Base-by-base conservation (phyloP, 35 echinoderm and acorn worm species). In the Ophioderma brevispina region DNA sequence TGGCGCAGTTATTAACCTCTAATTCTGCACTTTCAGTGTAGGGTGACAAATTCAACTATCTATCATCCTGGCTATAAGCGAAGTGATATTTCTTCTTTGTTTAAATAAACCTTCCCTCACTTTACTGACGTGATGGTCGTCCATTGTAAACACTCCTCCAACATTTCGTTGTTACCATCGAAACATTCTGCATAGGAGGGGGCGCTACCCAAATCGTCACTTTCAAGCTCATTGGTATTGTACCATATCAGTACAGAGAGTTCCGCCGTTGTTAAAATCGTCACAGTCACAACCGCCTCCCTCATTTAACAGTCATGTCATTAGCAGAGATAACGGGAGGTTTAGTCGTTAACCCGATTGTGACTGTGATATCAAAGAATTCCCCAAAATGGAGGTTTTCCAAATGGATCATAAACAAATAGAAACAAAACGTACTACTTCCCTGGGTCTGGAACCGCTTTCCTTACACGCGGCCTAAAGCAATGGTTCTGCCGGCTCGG, bases 391-490 rank as follows among this genome's bases (percentile, higher is more conserved):
- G 88, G 0, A 91, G 39, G 55, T n/a, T 99, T 99, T 42, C 97
- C 97, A 38, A 91, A 91, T 30, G 85, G 87, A 93, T 99, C 97
- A 2, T 84, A 90, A 0, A 99, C 97, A 21, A 91, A 95, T 38
- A n/a, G 87, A 99, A 41, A 99, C 85, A 81, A 99, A 99, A 21
- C 92, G 80, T 1, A 99, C 55, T 42, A 43, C 64, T 19, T n/a
- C n/a, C 91, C 21, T 34, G 87, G 78, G 23, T 88, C 32, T 25
- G 93, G 90, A n/a, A 0, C 97, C 97, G 0, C 92, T 92, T 83
- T 99, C 97, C 42, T 95, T 95, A 42, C 95, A 93, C 0, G 97
- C 11, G 97, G 80, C 97, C 95, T 99, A 85, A 99, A 14, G 93
- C 97, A 49, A 99, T 93, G 10, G 87, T 99, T 34, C 80, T 76